Evolutionary conservation across 2,888 invertebrate genomes (phyloP).

Genomic region (Clivina fossor): DNA sequence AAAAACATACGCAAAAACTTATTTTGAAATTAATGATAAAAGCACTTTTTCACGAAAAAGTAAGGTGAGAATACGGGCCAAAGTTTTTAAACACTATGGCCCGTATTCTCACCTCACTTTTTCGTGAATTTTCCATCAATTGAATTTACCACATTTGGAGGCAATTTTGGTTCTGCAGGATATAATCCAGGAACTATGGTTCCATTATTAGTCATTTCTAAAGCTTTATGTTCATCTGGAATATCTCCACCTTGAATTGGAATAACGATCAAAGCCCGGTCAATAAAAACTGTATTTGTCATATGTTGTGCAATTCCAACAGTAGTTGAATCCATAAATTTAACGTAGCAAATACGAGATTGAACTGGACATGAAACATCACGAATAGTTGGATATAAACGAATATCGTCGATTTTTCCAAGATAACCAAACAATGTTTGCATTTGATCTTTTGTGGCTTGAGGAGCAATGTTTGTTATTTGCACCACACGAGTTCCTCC

Average conservation of each 20-base stretch:
- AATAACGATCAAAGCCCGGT: slow-evolving; percentile 92
- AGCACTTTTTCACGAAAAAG: too few species aligned
- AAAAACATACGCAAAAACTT: too few species aligned
- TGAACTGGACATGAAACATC: slow-evolving; percentile 89
- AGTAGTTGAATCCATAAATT: slow-evolving; percentile 84
- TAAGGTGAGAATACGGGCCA: too few species aligned
- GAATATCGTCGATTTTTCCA: slow-evolving; percentile 93
- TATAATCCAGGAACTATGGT: slow-evolving; percentile 85
- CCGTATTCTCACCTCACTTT: too few species aligned
- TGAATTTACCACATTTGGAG: slow-evolving; percentile 86
- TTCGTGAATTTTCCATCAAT: too few species aligned
- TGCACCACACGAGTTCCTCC: slow-evolving; percentile 82
- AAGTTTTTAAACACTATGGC: too few species aligned
- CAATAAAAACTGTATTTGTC: slow-evolving; percentile 98
- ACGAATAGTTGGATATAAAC: slow-evolving; percentile 89
- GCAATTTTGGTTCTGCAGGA: slow-evolving; percentile 81
- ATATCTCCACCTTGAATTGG: slow-evolving; percentile 88
- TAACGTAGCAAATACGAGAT: slow-evolving; percentile 94
- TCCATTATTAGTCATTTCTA: slow-evolving; percentile 90
- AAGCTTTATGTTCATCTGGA: slow-evolving; percentile 92
- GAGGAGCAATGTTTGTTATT: slow-evolving; percentile 96
- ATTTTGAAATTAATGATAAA: too few species aligned
- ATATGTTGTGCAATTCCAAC: slow-evolving; percentile 97
- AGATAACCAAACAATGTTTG: slow-evolving; percentile 91
- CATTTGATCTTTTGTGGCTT: slow-evolving; percentile 96